Evolutionary conservation across 2,888 invertebrate species (phyloP), one percentile per base, ranked within the genome.

Genomic region (Xylota sylvarum): DNA sequence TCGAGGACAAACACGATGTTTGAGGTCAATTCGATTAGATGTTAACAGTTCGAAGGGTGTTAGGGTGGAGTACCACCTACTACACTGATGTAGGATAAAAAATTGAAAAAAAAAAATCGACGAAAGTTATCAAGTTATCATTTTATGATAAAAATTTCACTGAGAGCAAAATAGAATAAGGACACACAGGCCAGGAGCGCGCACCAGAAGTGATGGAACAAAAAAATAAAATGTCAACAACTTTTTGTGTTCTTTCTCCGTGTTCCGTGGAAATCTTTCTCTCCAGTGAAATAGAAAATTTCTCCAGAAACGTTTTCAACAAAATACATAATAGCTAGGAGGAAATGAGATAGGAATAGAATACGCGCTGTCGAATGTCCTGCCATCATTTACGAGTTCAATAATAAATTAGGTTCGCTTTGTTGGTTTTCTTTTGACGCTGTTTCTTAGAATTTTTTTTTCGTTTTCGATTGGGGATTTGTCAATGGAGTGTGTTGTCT

Each of bases 1-100:
- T 74, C 23, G 65, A 74, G 67, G 50, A 67, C 72, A 79, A 69
- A 52, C 55, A 73, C 65, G 37, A 67, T 62, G 67, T 79, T 79
- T 84, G 83, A 73, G 83, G 83, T 84, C 79, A 79, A 84, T 84
- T 84, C 83, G 79, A 84, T 84, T 84, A 79, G 73, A 73, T 79
- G 79, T 58, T 84, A 83, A 79, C 65, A 72, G 56, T 60, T 50
- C 32, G 50, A 37, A 30, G 56, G 19, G 40, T 7, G 52, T n/a
- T 30, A 30, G 14, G 12, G 35, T 23, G 14, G 60, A 23, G 9
- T 32, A 48, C 35, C 58, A 60, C 62, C 19, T 62, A 10, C 35
- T 37, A 58, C 35, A 52, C 5, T n/a, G 64, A 65, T 55, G 40
- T 7, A 40, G 10, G 27, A 27, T 4, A 50, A 46, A n/a, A 43